Conservation (phyloP, 2,888 invertebrate genomes). For the Synanthedon myopaeformis region DNA sequence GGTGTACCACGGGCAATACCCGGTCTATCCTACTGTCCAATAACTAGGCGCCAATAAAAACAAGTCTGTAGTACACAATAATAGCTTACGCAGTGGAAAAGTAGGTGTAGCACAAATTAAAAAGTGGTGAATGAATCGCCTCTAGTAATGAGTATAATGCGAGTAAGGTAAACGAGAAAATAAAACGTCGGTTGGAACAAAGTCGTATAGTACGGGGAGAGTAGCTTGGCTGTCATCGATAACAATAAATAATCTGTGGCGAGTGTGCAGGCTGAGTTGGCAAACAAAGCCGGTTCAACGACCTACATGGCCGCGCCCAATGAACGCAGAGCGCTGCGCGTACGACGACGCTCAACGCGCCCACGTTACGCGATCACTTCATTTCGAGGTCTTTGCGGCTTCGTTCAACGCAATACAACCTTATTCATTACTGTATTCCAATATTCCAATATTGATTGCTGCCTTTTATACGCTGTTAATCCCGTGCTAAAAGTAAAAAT, state of each 20-base stretch:
- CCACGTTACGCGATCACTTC: conserved; percentile 41
- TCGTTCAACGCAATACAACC: conserved; percentile 2
- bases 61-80: too few relatives aligned
- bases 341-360: conserved; percentile 49
- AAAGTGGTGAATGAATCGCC: background rate
- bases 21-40: too few relatives aligned
- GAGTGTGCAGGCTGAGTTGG: conserved; percentile 59
- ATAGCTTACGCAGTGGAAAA: too few relatives aligned
- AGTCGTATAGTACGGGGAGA: background rate
- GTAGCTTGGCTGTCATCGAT: conserved; percentile 33
- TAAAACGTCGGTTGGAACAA: background rate
- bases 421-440: too few relatives aligned
- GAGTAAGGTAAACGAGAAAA: background rate
- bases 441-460: too few relatives aligned
- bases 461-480: too few relatives aligned
- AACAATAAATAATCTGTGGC: conserved; percentile 38
- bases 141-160: background rate
- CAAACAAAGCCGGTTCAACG: conserved; percentile 68
- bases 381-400: conserved; percentile 10
- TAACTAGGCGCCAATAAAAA: too few relatives aligned
- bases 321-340: conserved; percentile 43
- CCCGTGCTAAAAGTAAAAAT: too few relatives aligned
- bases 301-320: conserved; percentile 58
- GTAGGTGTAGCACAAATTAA: background rate
- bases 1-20: too few relatives aligned